A percentile compares a stretch with the other conserved stretches of the same genome.
Evolutionary conservation across 2,888 invertebrate species (phyloP).

Genomic region (Cheilosia scutellata): DNA sequence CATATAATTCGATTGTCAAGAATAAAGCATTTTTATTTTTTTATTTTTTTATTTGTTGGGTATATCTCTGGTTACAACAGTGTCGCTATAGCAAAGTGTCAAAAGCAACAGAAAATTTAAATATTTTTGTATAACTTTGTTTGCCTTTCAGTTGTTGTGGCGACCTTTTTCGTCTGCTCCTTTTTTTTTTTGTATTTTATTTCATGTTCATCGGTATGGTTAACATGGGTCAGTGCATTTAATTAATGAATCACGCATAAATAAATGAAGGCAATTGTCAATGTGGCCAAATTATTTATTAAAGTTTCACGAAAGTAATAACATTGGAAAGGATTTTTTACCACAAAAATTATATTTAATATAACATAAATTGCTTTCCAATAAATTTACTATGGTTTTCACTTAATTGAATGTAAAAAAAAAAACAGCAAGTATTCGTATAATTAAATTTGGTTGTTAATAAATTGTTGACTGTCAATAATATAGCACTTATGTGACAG

Average conservation of each 20-base stretch:
- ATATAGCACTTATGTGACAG: too few species aligned
- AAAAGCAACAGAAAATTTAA: conserved; percentile 1
- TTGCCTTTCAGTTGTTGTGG: neutral
- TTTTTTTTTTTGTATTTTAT: neutral
- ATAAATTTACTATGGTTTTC: neutral
- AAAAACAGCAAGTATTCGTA: neutral
- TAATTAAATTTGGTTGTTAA: neutral
- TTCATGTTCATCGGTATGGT: conserved; percentile 1
- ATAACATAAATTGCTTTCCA: neutral
- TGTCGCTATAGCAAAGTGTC: neutral
- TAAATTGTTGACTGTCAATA: neutral
- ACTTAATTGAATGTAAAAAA: neutral
- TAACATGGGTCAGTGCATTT: conserved; percentile 27
- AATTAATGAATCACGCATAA: conserved; percentile 32
- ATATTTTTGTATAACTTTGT: neutral
- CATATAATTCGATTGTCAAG: neutral
- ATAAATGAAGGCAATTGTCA: conserved; percentile 47
- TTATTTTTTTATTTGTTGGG: neutral
- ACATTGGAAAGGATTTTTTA: conserved; percentile 3
- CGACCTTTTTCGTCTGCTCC: neutral
- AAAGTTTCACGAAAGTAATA: conserved; percentile 13
- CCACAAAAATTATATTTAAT: neutral
- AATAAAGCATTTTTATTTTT: neutral
- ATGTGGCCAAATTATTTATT: conserved; percentile 24
- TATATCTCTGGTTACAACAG: neutral